Base-by-base conservation (phyloP, 2,888 invertebrate genomes). In the Rhamphomyia laevipes region DNA sequence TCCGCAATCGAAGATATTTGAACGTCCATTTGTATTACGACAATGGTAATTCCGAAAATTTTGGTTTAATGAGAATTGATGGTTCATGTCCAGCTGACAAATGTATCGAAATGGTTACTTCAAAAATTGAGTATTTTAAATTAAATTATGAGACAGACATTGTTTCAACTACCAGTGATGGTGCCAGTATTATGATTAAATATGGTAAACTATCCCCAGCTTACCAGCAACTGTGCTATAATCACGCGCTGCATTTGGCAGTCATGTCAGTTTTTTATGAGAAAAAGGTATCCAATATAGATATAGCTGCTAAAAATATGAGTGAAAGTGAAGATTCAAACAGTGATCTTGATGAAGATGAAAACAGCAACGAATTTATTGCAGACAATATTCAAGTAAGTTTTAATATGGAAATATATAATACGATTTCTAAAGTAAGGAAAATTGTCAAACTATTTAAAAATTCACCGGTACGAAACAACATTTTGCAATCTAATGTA, bases 221-320 rank as follows among this genome's bases (percentile, higher is more conserved):
- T 9, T 43, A 43, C 15, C 23, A 35, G 43, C 43, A 43, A 27
- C 15, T 46, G n/a, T 46, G 45, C 15, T 45, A 45, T 12, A 45
- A 45, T 21, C 45, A 45, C 15, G 45, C 45, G 3, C n/a, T 46
- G n/a, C 45, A 46, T 46, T 27, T 46, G 40, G 38, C 38, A n/a
- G 40, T 13, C 2, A 27, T 27, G 4, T 27, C 23, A 27, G 9
- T 9, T 7, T 27, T 27, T 27, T 27, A 4, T 9, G 7, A 27
- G n/a, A 27, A 4, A 27, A 7, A 27, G 23, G 23, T 27, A 9
- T 27, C 23, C 23, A 27, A 27, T 7, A 27, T 27, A 27, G 23
- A n/a, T n/a, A n/a, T n/a, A n/a, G n/a, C n/a, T n/a, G n/a, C n/a
- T n/a, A n/a, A n/a, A n/a, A n/a, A n/a, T n/a, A n/a, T n/a, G n/a